phyloP scores from a whole-genome alignment of 2,888 invertebrate genomes.

The Sarcophaga carnaria region DNA sequence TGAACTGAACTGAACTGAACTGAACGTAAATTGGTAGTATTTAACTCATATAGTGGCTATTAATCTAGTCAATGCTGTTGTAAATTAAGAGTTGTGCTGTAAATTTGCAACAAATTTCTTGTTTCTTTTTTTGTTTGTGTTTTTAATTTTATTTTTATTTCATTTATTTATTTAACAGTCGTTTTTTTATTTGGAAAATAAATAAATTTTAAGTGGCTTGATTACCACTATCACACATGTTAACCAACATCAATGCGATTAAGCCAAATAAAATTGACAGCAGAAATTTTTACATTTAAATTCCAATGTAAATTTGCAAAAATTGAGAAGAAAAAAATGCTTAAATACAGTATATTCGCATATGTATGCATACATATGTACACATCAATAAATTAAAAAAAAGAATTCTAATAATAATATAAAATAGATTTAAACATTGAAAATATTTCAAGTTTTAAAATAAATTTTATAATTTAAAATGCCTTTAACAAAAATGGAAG shows the following conservation, averaged over 20 bases:
- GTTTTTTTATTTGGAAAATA: slow-evolving; percentile 6
- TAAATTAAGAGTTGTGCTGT: slow-evolving; percentile 57
- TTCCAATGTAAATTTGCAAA: background rate
- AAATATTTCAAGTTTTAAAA: too few relatives aligned
- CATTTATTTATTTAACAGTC: background rate
- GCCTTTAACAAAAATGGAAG: too few relatives aligned
- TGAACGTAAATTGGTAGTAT: too few relatives aligned
- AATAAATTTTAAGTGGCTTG: slow-evolving; percentile 45
- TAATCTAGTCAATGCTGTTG: slow-evolving; percentile 25
- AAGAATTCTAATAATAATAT: too few relatives aligned
- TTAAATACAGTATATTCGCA: background rate
- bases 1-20: too few relatives aligned
- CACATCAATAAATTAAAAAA: too few relatives aligned
- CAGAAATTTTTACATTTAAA: slow-evolving; percentile 1
- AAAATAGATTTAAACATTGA: too few relatives aligned
- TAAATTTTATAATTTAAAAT: too few relatives aligned
- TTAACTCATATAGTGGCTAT: background rate
- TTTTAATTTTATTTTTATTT: background rate
- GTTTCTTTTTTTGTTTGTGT: slow-evolving; percentile 46
- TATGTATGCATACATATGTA: too few relatives aligned
- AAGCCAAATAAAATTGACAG: slow-evolving; percentile 3
- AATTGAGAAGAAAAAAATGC: background rate
- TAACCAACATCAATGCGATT: slow-evolving; percentile 47
- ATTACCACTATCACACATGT: slow-evolving; percentile 51
- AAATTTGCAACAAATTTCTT: background rate